These are phyloP conservation scores for Dexiosoma caninum DNA, from an alignment of 2,888 invertebrate genomes.

Conservation along the genomic window DNA sequence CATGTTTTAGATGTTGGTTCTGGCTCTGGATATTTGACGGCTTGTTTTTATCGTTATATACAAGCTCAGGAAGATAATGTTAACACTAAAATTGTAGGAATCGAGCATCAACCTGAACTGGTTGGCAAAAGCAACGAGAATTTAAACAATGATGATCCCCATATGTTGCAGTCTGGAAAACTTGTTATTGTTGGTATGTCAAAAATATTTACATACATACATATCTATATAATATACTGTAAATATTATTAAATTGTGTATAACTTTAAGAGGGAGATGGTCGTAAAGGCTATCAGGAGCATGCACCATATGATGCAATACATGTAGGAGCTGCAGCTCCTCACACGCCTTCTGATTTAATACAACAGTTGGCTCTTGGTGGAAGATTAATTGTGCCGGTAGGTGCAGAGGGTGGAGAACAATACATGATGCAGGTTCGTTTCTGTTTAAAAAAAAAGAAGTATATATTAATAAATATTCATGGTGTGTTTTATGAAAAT, in stretches of 20 bases:
- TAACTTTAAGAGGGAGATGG: conserved; percentile 91
- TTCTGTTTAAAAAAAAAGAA: neutral
- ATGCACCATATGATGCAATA: conserved; percentile 93
- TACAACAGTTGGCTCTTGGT: conserved; percentile 79
- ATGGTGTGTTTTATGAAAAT: neutral
- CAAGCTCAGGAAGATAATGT: conserved; percentile 77
- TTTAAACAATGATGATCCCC: conserved; percentile 85
- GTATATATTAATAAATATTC: neutral
- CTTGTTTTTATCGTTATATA: conserved; percentile 92
- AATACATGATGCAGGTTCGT: conserved; percentile 86
- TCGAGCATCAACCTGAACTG: conserved; percentile 93
- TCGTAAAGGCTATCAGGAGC: conserved; percentile 84
- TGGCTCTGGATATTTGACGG: conserved; percentile 95
- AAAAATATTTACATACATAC: too few species aligned
- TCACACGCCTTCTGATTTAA: conserved; percentile 84
- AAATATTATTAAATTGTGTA: neutral
- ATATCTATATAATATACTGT: neutral
- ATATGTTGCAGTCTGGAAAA: conserved; percentile 83
- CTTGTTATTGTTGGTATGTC: conserved; percentile 84
- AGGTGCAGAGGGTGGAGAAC: conserved; percentile 90
- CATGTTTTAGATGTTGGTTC: conserved; percentile 94
- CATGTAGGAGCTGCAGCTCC: conserved; percentile 95
- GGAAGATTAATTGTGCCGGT: conserved; percentile 95
- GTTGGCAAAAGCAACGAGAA: conserved; percentile 87
- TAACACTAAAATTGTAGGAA: conserved; percentile 85